Conservation (phyloP, 2,797 vertebrate genomes). For the Serranus cabrilla region DNA sequence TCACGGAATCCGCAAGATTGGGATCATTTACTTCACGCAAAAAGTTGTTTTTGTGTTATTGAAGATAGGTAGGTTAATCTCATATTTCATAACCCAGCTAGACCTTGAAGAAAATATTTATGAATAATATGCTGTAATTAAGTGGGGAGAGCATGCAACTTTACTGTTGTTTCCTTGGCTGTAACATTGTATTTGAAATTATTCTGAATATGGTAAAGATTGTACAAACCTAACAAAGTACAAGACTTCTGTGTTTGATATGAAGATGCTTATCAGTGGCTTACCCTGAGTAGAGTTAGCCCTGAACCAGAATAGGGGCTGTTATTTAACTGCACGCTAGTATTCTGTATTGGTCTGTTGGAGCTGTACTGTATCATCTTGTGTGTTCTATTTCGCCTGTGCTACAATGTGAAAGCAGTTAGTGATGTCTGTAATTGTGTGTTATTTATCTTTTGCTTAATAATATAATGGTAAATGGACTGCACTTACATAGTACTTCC, state of each 20-base stretch:
- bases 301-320: conserved; percentile 16
- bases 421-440: not conserved
- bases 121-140: not conserved
- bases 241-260: not conserved
- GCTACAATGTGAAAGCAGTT: not conserved
- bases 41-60: not conserved
- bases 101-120: not conserved
- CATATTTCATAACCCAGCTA: not conserved
- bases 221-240: not conserved
- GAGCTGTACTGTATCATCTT: not conserved
- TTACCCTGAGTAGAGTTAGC: conserved; percentile 1
- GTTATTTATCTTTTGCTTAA: not conserved
- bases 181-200: not conserved
- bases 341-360: not conserved
- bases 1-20: not conserved
- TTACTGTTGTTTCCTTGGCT: not conserved
- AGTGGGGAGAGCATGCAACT: not conserved
- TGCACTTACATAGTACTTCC: too few species aligned
- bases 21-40: not conserved
- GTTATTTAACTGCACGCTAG: conserved; percentile 3
- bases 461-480: not conserved
- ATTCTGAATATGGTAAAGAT: conserved; percentile 5
- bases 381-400: not conserved
- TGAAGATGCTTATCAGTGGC: conserved; percentile 19
- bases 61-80: not conserved